A percentile compares a stretch with the other conserved stretches of the same genome.
These are phyloP conservation scores for Sparus aurata DNA, from an alignment of 2,797 vertebrate genomes.

Conservation along the genomic window DNA sequence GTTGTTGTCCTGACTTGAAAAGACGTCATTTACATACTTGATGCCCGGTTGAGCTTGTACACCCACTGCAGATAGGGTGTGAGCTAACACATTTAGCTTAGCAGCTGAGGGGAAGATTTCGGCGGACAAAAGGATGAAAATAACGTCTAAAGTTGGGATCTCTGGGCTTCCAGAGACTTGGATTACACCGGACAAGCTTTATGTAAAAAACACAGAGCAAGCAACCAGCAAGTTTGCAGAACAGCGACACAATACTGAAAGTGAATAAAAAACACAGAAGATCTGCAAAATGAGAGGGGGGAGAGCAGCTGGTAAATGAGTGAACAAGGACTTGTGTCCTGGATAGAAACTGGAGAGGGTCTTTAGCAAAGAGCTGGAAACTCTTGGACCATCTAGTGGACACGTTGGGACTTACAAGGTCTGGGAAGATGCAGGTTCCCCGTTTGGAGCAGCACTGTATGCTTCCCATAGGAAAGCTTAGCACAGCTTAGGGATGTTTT, in stretches of 20 bases:
- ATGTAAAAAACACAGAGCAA: background rate
- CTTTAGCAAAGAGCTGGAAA: background rate
- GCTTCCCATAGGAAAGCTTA: background rate
- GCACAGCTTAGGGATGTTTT: background rate
- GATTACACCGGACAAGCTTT: background rate
- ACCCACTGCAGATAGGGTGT: no score
- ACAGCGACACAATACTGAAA: background rate
- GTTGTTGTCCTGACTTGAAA: no score
- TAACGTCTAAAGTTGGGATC: no score
- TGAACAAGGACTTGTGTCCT: background rate
- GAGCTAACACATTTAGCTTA: no score
- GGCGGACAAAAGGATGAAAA: no score
- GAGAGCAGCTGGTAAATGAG: background rate
- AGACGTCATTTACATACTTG: no score
- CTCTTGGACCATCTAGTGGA: constrained; percentile 18
- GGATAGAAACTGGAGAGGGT: background rate
- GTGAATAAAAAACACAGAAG: background rate
- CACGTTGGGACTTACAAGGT: background rate
- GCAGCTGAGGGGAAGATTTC: no score
- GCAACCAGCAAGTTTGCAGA: background rate
- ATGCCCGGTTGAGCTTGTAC: no score
- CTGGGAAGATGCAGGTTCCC: background rate
- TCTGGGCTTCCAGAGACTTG: no score
- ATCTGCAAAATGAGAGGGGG: background rate
- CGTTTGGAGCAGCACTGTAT: background rate